Conservation (phyloP, 2,888 invertebrate species). For the Operophtera brumata region DNA sequence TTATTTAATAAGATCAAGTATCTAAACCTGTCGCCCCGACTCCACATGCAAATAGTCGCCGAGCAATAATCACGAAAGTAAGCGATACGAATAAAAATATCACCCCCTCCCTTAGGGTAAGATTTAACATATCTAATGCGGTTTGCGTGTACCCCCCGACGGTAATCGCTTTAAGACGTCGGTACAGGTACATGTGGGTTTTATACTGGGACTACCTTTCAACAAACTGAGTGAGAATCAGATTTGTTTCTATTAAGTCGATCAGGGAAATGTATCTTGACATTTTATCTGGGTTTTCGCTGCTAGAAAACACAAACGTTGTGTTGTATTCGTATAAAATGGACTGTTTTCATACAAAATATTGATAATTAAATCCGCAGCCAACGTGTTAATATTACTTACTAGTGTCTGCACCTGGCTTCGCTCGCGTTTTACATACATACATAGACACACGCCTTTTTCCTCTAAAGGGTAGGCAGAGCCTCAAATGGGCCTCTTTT, state of each 20-base stretch:
- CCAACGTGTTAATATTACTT: no score
- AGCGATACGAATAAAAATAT: slow-evolving; percentile 79
- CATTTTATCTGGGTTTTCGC: no score
- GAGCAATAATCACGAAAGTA: slow-evolving; percentile 78
- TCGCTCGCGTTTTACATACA: no score
- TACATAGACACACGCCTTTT: no score
- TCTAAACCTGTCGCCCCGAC: slow-evolving; percentile 36
- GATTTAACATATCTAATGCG: slow-evolving; percentile 80
- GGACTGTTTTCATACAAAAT: no score
- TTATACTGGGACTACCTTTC: slow-evolving; percentile 12
- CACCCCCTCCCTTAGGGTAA: slow-evolving; percentile 56
- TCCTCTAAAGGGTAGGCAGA: no score
- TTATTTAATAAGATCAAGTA: slow-evolving; percentile 28
- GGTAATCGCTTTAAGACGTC: slow-evolving; percentile 76
- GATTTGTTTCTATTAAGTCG: background rate
- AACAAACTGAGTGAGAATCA: background rate
- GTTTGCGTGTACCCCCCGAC: slow-evolving; percentile 73
- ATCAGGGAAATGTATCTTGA: background rate
- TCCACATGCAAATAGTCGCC: slow-evolving; percentile 69
- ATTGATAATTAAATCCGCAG: no score
- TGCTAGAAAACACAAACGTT: no score
- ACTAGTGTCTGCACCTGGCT: no score
- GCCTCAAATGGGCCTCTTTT: no score
- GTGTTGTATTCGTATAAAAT: no score
- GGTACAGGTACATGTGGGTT: slow-evolving; percentile 32